Percentiles rank a stretch among this genome's conserved stretches.
These are phyloP conservation scores for Trissolcus basalis DNA, from an alignment of 1,140 invertebrate genomes.

Conservation along the genomic window DNA sequence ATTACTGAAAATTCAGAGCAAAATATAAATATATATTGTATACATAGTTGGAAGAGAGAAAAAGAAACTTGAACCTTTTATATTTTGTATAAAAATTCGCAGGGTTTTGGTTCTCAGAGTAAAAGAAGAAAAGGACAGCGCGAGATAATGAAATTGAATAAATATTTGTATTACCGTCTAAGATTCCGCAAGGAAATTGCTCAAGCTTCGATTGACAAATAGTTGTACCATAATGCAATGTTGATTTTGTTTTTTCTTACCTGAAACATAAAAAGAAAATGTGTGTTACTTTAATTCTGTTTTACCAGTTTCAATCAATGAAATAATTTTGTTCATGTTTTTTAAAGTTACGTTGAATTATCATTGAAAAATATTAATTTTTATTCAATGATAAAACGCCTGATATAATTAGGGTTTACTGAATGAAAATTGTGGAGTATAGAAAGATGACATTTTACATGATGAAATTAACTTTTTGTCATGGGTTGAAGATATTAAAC, in stretches of 20 bases:
- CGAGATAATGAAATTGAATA: slow-evolving; percentile 9
- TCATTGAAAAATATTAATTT: no score
- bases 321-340: no score
- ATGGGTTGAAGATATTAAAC: no score
- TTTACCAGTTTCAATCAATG: no score
- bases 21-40: slow-evolving; percentile 25
- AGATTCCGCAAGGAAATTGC: slow-evolving; percentile 49
- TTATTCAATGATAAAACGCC: no score
- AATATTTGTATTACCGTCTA: slow-evolving; percentile 44
- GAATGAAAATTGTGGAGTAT: no score
- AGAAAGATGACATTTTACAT: no score
- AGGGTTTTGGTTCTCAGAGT: slow-evolving; percentile 35
- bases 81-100: slow-evolving; percentile 50
- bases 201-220: slow-evolving; percentile 49
- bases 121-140: neutral
- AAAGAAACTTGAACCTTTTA: slow-evolving; percentile 43
- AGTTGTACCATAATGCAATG: slow-evolving; percentile 16
- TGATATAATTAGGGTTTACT: no score
- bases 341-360: no score
- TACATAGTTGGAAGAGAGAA: slow-evolving; percentile 37
- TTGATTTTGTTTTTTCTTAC: slow-evolving; percentile 1
- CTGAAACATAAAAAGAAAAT: slow-evolving; percentile 1
- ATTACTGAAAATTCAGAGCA: slow-evolving; percentile 24
- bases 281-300: slow-evolving; percentile 9
- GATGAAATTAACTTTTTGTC: no score